These are phyloP conservation scores for Achroia grisella DNA, from an alignment of 1,140 invertebrate genomes.

Conservation along the genomic window DNA sequence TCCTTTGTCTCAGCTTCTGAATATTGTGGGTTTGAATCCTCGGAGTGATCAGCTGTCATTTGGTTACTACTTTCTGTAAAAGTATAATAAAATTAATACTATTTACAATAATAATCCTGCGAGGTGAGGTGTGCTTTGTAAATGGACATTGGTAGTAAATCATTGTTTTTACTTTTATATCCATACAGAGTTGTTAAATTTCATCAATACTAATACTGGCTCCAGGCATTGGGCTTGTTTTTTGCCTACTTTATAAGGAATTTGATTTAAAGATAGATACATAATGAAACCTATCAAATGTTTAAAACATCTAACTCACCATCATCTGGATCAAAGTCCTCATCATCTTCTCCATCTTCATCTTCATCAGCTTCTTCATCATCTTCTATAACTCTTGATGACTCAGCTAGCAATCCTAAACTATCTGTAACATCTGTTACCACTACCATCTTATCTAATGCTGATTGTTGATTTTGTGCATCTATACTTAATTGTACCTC, in stretches of 20 bases:
- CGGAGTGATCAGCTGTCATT: conserved; percentile 47
- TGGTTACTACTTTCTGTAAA: conserved; percentile 48
- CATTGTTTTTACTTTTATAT: too few species aligned
- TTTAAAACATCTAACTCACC: conserved; percentile 21
- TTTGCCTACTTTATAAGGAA: too few species aligned
- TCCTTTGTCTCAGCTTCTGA: conserved; percentile 14
- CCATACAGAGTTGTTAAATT: too few species aligned
- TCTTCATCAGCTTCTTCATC: conserved; percentile 50
- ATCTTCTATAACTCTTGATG: conserved; percentile 41
- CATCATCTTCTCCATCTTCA: conserved; percentile 63
- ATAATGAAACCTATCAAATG: neutral
- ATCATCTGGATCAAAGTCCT: conserved; percentile 50
- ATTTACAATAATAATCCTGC: too few species aligned
- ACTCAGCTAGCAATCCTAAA: conserved; percentile 49
- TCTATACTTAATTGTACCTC: conserved; percentile 1
- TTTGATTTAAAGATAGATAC: too few species aligned
- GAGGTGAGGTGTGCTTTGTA: too few species aligned
- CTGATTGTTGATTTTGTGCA: conserved; percentile 9
- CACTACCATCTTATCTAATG: conserved; percentile 23
- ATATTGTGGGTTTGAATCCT: conserved; percentile 43
- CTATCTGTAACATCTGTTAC: conserved; percentile 36
- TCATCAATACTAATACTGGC: too few species aligned
- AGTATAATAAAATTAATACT: neutral
- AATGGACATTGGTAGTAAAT: too few species aligned
- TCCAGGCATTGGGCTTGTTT: too few species aligned